Evolutionary conservation across 2,888 invertebrate species (phyloP), one percentile per base, ranked within the genome.

Genomic region (Xestia ashworthii): DNA sequence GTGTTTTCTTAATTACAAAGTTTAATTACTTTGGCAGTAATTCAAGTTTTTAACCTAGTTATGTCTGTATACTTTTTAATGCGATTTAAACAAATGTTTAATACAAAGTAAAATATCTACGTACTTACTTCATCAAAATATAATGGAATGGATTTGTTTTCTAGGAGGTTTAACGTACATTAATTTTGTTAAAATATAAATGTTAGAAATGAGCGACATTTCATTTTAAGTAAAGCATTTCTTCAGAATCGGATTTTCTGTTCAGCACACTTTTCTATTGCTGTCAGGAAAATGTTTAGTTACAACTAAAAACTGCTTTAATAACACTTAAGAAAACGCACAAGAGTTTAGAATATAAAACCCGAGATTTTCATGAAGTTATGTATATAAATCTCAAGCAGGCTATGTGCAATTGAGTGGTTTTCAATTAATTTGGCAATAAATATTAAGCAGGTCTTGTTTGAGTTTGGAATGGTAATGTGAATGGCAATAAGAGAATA

Each of bases 1-100:
- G 22, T 38, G 68, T 55, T 62, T 71, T 53, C 46, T 71, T 68
- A 81, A 85, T 72, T 58, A 67, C 8, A 71, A 71, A 73, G 70
- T 73, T 73, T 41, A 81, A 81, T 70, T 85, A 73, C 72, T 68
- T 74, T 48, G 25, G 32, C 41, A 74, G 68, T 53, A 74, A 41
- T 80, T 80, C 46, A 62, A 55, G 53, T 25, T 67, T 38, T 55
- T 62, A 48, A 53, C 48, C 85, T 64, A 84, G 41, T 84, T 64
- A 46, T 25, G 22, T 53, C 14, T 38, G 22, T 22, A 76, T 58
- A 65, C 32, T 38, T 58, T 55, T 73, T 32, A 14, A 38, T 32
- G 32, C 22, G 44, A 53, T 60, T 25, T 38, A 62, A 53, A 25
- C 11, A 22, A 48, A 74, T n/a, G 14, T 12, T n/a, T 0, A 38